Evolutionary conservation across 2,888 invertebrate genomes (phyloP).

Genomic region (Pasiphila rectangulata): DNA sequence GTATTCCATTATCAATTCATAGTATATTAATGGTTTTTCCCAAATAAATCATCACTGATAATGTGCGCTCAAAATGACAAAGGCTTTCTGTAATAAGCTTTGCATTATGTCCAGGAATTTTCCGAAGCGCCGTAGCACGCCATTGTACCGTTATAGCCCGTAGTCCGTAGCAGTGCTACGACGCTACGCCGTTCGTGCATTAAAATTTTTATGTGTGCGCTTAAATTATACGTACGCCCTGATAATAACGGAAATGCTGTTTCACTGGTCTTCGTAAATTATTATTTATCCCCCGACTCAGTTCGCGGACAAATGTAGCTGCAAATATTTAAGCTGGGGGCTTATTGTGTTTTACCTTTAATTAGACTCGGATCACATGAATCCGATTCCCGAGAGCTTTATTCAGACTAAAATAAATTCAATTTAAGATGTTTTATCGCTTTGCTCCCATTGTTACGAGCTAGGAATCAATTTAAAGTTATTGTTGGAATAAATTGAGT

Average conservation of each 20-base stretch:
- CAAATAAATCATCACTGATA: neutral
- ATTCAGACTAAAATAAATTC: too few species aligned
- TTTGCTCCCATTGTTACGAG: too few species aligned
- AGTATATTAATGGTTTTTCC: neutral
- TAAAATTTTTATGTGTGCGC: slow-evolving; percentile 31
- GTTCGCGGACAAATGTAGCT: too few species aligned
- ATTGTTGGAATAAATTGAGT: too few species aligned
- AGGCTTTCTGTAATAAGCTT: slow-evolving; percentile 1
- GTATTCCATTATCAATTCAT: neutral
- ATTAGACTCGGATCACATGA: too few species aligned
- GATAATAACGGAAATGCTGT: slow-evolving; percentile 33
- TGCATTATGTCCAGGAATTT: slow-evolving; percentile 1
- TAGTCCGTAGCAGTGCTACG: slow-evolving; percentile 6
- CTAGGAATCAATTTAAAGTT: too few species aligned
- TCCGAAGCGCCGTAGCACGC: neutral
- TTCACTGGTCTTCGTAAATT: slow-evolving; percentile 31
- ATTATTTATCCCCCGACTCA: slow-evolving; percentile 30
- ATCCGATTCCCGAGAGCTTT: too few species aligned
- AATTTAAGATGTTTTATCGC: too few species aligned
- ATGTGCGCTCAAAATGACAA: slow-evolving; percentile 7
- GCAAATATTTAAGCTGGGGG: too few species aligned
- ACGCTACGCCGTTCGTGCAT: slow-evolving; percentile 18
- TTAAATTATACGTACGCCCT: slow-evolving; percentile 27
- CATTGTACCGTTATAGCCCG: slow-evolving; percentile 7
- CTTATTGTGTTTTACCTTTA: too few species aligned